phyloP scores from a whole-genome alignment of 2,797 vertebrate species.

The Muscicapa comitata region DNA sequence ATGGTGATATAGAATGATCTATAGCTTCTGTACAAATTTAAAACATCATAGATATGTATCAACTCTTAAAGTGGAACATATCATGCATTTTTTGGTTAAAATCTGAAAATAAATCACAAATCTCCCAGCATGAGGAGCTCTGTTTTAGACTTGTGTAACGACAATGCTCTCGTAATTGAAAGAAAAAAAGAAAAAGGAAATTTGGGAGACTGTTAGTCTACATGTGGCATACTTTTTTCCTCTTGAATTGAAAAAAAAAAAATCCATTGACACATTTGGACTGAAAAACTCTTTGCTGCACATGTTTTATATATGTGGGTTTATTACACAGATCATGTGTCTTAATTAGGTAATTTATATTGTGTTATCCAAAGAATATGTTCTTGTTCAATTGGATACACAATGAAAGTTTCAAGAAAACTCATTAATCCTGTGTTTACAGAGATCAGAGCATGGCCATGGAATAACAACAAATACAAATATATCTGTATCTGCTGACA shows the following conservation, averaged over 20 bases:
- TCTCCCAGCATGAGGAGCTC: not conserved
- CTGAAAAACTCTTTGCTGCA: conserved; percentile 32
- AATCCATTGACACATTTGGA: conserved; percentile 20
- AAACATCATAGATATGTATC: not conserved
- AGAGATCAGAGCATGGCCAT: not conserved
- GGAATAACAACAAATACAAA: not conserved
- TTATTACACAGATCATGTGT: conserved; percentile 50
- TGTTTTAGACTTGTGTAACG: not conserved
- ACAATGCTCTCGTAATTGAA: not conserved
- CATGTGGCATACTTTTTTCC: conserved; percentile 13
- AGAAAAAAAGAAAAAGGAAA: conserved; percentile 25
- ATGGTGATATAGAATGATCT: not conserved
- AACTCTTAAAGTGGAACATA: not conserved
- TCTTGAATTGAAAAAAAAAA: not conserved
- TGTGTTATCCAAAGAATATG: conserved; percentile 47
- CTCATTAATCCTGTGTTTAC: conserved; percentile 28
- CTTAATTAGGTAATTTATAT: conserved; percentile 67
- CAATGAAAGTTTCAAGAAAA: conserved; percentile 32
- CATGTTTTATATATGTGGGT: conserved; percentile 61
- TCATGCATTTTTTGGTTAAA: not conserved
- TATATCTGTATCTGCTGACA: not conserved
- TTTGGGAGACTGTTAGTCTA: conserved; percentile 33
- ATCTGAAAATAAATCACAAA: not conserved
- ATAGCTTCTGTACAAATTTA: not conserved
- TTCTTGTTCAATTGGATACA: conserved; percentile 23